These are phyloP conservation scores for Watsonalla binaria DNA, from an alignment of 2,888 invertebrate genomes.

Conservation along the genomic window DNA sequence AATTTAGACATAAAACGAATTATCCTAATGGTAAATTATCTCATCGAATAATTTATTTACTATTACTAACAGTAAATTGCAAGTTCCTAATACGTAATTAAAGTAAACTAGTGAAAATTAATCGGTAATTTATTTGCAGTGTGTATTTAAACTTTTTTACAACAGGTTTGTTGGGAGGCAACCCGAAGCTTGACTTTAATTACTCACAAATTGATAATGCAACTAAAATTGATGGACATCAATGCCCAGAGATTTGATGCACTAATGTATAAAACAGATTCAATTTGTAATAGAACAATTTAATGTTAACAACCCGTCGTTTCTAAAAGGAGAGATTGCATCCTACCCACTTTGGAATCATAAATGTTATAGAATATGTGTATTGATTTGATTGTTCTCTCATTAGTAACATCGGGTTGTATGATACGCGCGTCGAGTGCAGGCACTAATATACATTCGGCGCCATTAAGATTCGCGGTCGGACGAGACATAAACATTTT, in stretches of 20 bases:
- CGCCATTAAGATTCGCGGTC: conserved; percentile 32
- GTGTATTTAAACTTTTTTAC: conserved; percentile 43
- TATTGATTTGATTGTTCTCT: conserved; percentile 26
- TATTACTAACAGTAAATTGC: conserved; percentile 57
- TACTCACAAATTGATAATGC: conserved; percentile 8
- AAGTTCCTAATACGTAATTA: conserved; percentile 70
- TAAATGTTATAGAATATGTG: conserved; percentile 5
- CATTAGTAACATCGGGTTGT: conserved; percentile 53
- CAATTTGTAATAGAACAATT: conserved; percentile 31
- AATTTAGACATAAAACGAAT: conserved; percentile 24
- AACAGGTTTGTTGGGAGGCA: conserved; percentile 40
- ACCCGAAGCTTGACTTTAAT: conserved; percentile 27
- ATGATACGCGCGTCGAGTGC: conserved; percentile 31
- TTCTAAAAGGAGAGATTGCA: conserved; percentile 39
- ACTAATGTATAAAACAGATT: conserved; percentile 25
- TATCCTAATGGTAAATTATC: conserved; percentile 29
- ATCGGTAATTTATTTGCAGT: conserved; percentile 51
- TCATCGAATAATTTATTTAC: conserved; percentile 52
- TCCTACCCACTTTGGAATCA: conserved; percentile 10
- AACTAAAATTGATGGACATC: conserved; percentile 30
- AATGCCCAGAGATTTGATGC: conserved; percentile 58
- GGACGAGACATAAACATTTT: background rate
- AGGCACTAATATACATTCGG: conserved; percentile 23
- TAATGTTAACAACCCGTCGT: conserved; percentile 43
- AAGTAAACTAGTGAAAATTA: conserved; percentile 49